Conservation (phyloP, 2,888 invertebrate species). For the Cataglyphis rosenhaueri region DNA sequence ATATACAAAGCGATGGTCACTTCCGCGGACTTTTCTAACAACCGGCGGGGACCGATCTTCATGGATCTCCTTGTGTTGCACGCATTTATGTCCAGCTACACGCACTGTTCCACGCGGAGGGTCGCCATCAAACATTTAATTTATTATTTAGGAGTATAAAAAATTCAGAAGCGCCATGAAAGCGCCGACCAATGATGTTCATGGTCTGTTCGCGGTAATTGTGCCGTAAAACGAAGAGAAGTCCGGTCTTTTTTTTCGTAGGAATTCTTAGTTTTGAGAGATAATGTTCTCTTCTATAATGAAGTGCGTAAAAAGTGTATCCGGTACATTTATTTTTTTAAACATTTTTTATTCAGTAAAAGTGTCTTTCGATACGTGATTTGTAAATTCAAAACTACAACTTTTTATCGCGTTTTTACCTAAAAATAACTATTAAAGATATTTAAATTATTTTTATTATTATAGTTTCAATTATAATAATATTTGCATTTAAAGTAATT, state of each 20-base stretch:
- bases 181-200: constrained; percentile 65
- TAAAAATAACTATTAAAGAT: background rate
- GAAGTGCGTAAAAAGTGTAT: background rate
- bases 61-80: constrained; percentile 50
- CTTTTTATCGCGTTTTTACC: background rate
- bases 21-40: constrained; percentile 79
- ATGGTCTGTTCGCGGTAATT: constrained; percentile 53
- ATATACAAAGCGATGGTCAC: constrained; percentile 82
- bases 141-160: constrained; percentile 84
- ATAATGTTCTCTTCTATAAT: constrained; percentile 1
- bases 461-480: background rate
- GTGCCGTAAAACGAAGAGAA: constrained; percentile 46
- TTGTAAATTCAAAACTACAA: background rate
- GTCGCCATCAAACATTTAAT: constrained; percentile 83
- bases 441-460: background rate
- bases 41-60: constrained; percentile 77
- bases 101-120: constrained; percentile 66
- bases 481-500: background rate
- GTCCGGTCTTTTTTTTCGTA: background rate
- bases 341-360: constrained; percentile 6
- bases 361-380: constrained; percentile 25
- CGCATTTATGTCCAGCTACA: constrained; percentile 62
- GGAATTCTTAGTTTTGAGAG: constrained; percentile 21
- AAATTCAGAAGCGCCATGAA: constrained; percentile 76
- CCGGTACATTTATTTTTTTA: background rate